These are phyloP conservation scores for Acanthococcus lagerstroemiae DNA, from an alignment of 2,888 invertebrate genomes.

Conservation along the genomic window DNA sequence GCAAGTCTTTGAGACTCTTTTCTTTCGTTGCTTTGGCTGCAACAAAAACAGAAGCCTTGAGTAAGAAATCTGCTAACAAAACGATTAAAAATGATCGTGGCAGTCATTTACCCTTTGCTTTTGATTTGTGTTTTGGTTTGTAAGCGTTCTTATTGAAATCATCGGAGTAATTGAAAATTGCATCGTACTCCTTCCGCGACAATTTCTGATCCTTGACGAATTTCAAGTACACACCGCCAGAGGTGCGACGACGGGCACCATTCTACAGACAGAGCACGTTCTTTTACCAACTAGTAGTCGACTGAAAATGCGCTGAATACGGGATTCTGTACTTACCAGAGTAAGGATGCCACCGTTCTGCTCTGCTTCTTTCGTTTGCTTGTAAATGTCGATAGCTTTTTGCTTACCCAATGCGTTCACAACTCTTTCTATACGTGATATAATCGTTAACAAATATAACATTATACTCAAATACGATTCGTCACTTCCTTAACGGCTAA, in stretches of 20 bases:
- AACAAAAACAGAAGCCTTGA: neutral
- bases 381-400: constrained; percentile 17
- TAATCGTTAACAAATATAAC: too few relatives aligned
- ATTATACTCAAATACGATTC: neutral
- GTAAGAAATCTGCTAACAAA: neutral
- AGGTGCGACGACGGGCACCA: constrained; percentile 15
- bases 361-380: constrained; percentile 18
- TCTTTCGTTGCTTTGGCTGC: neutral
- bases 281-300: neutral
- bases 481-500: too few relatives aligned
- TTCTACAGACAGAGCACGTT: constrained; percentile 1
- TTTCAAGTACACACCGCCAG: constrained; percentile 17
- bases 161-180: constrained; percentile 7
- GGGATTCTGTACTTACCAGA: neutral
- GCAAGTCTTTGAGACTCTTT: neutral
- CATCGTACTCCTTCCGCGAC: constrained; percentile 5
- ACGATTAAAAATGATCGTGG: neutral
- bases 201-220: constrained; percentile 15
- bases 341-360: constrained; percentile 17
- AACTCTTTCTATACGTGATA: constrained; percentile 2
- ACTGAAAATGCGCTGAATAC: neutral
- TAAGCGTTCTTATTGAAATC: neutral
- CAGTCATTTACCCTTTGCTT: neutral
- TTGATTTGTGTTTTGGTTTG: neutral
- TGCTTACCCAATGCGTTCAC: constrained; percentile 8